Evolutionary conservation across 1,140 invertebrate species (phyloP).

Genomic region (Rhysida immarginata): DNA sequence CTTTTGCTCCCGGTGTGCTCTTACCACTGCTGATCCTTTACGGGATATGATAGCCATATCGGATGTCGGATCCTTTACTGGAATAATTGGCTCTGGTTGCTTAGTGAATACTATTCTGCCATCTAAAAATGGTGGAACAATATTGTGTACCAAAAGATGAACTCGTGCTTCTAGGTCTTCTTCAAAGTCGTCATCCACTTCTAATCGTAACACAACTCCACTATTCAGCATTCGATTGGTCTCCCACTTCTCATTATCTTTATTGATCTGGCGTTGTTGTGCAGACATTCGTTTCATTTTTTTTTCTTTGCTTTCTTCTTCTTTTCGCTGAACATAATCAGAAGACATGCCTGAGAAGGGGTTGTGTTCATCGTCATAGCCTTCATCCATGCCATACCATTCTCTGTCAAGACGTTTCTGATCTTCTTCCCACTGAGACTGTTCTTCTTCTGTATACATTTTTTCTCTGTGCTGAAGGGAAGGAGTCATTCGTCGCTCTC

Average conservation of each 20-base stretch:
- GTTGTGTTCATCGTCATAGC: conserved; percentile 82
- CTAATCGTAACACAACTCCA: conserved; percentile 78
- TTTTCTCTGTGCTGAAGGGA: conserved; percentile 6
- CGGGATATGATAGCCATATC: conserved; percentile 94
- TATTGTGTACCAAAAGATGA: conserved; percentile 93
- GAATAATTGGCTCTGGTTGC: conserved; percentile 91
- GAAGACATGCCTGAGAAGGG: conserved; percentile 79
- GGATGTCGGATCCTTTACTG: conserved; percentile 81
- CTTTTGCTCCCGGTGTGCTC: conserved; percentile 85
- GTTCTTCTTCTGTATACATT: conserved; percentile 42
- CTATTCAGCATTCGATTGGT: conserved; percentile 94
- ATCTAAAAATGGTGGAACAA: conserved; percentile 96
- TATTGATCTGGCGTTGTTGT: conserved; percentile 82
- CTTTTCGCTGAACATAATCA: conserved; percentile 80
- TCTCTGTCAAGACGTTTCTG: conserved; percentile 83
- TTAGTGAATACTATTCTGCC: conserved; percentile 98
- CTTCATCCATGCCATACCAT: conserved; percentile 92
- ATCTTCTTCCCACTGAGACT: conserved; percentile 78
- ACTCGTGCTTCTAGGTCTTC: conserved; percentile 80
- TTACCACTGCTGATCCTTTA: conserved; percentile 86
- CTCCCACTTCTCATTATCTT: conserved; percentile 98
- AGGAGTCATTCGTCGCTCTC: neutral
- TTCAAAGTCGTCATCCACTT: conserved; percentile 82
- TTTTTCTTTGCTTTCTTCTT: conserved; percentile 75
- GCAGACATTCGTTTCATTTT: conserved; percentile 84